These are phyloP conservation scores for Pteronura brasiliensis DNA, from an alignment of 2,113 vertebrate genomes.

Conservation along the genomic window DNA sequence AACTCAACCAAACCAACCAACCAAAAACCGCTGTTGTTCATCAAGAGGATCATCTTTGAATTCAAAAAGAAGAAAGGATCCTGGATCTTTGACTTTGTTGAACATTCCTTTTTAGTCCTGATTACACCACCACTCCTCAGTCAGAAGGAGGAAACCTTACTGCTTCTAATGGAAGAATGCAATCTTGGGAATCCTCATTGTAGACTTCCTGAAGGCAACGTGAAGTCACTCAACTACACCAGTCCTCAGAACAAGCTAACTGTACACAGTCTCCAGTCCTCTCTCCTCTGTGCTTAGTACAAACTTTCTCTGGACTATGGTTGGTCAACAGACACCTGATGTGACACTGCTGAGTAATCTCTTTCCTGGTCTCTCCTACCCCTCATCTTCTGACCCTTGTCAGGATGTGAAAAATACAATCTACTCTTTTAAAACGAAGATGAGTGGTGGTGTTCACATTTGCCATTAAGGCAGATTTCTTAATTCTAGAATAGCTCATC, in stretches of 20 bases:
- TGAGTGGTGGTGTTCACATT: neutral
- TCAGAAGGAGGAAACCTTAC: neutral
- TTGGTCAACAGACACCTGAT: neutral
- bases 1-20: conserved; percentile 4
- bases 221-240: neutral
- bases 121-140: neutral
- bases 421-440: neutral
- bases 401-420: conserved; percentile 23
- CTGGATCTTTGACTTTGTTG: neutral
- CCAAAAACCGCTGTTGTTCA: neutral
- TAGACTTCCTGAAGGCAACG: neutral
- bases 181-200: neutral
- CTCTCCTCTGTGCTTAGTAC: neutral
- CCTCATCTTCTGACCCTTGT: neutral
- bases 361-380: neutral
- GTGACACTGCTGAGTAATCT: neutral
- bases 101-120: neutral
- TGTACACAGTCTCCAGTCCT: neutral
- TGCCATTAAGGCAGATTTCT: neutral
- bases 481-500: neutral
- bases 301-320: neutral
- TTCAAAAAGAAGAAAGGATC: conserved; percentile 11
- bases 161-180: neutral
- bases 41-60: neutral
- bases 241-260: neutral